Conservation (phyloP, 2,797 vertebrate genomes). For the Triplophysa yarkandensis region DNA sequence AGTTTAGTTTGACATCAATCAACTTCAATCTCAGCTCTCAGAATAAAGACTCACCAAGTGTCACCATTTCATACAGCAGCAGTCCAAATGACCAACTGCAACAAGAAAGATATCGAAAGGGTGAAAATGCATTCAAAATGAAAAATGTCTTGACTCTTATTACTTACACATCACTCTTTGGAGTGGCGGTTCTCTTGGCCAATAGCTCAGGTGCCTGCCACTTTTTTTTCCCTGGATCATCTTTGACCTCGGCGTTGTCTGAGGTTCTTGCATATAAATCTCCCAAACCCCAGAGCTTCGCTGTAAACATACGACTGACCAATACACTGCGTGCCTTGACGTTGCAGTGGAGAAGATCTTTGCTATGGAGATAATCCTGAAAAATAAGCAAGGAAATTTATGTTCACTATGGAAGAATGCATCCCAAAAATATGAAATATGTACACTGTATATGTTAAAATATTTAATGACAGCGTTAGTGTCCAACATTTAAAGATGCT, state of each 20-base stretch:
- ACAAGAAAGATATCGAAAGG: constrained; percentile 44
- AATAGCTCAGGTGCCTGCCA: constrained; percentile 92
- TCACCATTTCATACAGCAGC: constrained; percentile 91
- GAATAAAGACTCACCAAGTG: constrained; percentile 82
- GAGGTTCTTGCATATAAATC: constrained; percentile 77
- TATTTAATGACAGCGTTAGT: background rate
- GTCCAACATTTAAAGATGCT: background rate
- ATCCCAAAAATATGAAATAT: background rate
- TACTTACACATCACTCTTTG: constrained; percentile 85
- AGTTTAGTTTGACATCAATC: background rate
- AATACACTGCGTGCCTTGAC: constrained; percentile 86
- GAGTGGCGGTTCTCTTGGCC: constrained; percentile 70
- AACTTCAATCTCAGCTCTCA: background rate
- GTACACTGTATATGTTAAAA: background rate
- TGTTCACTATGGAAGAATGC: background rate
- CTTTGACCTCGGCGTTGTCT: constrained; percentile 59
- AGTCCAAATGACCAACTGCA: constrained; percentile 94
- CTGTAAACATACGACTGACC: constrained; percentile 78
- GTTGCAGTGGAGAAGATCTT: constrained; percentile 86
- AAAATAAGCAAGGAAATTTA: constrained; percentile 16
- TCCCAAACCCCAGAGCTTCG: constrained; percentile 85
- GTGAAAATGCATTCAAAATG: background rate
- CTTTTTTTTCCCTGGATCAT: constrained; percentile 77
- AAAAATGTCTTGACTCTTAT: background rate
- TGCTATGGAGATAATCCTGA: constrained; percentile 87